Conservation (phyloP, 2,797 vertebrate species). For the Mastacembelus armatus region DNA sequence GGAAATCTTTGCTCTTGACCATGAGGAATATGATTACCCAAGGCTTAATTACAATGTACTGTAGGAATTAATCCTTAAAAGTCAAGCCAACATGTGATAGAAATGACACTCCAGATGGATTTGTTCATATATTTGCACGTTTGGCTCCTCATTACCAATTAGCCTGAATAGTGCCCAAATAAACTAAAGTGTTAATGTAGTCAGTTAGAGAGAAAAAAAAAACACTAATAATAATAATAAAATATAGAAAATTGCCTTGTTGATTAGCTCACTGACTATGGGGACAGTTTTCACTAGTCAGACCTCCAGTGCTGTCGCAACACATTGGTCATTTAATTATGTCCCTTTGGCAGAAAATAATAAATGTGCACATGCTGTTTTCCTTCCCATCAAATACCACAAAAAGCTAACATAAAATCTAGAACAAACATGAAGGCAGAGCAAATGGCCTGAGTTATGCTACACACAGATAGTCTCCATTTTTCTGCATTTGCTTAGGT, state of each 20-base stretch:
- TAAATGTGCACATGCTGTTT: slow-evolving; percentile 39
- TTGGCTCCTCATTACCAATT: slow-evolving; percentile 34
- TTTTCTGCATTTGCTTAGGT: neutral
- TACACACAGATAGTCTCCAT: neutral
- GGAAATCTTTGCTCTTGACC: slow-evolving; percentile 60
- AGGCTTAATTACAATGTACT: slow-evolving; percentile 62
- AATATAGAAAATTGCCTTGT: neutral
- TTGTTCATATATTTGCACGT: slow-evolving; percentile 41
- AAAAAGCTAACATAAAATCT: slow-evolving; percentile 10
- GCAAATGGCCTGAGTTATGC: slow-evolving; percentile 6
- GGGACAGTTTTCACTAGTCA: slow-evolving; percentile 23
- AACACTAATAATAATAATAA: neutral
- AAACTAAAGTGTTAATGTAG: slow-evolving; percentile 24
- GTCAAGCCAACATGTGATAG: slow-evolving; percentile 5
- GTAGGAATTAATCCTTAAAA: slow-evolving; percentile 55
- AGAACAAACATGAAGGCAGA: slow-evolving; percentile 13
- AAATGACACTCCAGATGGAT: slow-evolving; percentile 29
- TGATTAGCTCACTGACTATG: neutral
- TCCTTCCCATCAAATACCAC: slow-evolving; percentile 1
- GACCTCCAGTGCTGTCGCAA: slow-evolving; percentile 32
- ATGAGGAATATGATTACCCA: slow-evolving; percentile 61
- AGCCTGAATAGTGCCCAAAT: slow-evolving; percentile 23
- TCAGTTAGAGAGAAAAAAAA: slow-evolving; percentile 5
- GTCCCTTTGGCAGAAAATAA: slow-evolving; percentile 29
- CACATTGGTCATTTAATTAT: slow-evolving; percentile 45